phyloP scores from a whole-genome alignment of 2,888 invertebrate species.

The Dichetophora obliterata region DNA sequence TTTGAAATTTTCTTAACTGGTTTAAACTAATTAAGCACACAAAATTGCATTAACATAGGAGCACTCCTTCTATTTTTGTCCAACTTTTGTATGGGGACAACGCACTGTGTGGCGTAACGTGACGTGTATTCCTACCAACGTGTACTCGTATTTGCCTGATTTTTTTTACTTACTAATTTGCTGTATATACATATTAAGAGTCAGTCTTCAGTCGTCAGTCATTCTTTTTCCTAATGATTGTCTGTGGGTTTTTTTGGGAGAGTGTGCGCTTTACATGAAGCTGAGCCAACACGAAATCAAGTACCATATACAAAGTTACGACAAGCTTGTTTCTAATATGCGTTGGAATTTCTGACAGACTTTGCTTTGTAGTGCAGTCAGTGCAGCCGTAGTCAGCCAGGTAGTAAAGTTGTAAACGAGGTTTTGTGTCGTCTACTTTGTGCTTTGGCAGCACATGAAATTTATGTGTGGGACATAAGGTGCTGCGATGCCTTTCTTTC shows the following conservation, averaged over 20 bases:
- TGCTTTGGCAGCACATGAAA: background rate
- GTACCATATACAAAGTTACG: background rate
- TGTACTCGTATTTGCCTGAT: background rate
- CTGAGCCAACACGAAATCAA: background rate
- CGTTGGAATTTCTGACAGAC: slow-evolving; percentile 22
- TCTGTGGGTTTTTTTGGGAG: background rate
- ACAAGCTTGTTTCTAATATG: slow-evolving; percentile 17
- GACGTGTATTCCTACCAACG: too few relatives aligned
- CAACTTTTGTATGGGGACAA: too few relatives aligned
- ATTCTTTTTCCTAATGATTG: slow-evolving; percentile 5
- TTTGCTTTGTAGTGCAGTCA: background rate
- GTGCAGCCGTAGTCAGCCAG: too few relatives aligned
- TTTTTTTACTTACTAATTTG: slow-evolving; percentile 16
- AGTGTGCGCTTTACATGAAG: slow-evolving; percentile 6
- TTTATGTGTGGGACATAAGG: slow-evolving; percentile 19
- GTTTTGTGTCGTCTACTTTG: background rate
- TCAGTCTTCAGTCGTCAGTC: background rate
- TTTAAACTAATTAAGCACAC: too few relatives aligned
- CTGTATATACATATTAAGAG: background rate
- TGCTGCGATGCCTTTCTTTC: background rate
- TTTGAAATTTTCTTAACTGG: too few relatives aligned
- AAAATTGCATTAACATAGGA: too few relatives aligned
- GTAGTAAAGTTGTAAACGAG: too few relatives aligned
- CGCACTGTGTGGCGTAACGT: too few relatives aligned
- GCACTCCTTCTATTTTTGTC: too few relatives aligned